Base-by-base conservation (phyloP, 30 jellyfish, hydroid and myxozoan genomes). In the Phacellophora camtschatica region DNA sequence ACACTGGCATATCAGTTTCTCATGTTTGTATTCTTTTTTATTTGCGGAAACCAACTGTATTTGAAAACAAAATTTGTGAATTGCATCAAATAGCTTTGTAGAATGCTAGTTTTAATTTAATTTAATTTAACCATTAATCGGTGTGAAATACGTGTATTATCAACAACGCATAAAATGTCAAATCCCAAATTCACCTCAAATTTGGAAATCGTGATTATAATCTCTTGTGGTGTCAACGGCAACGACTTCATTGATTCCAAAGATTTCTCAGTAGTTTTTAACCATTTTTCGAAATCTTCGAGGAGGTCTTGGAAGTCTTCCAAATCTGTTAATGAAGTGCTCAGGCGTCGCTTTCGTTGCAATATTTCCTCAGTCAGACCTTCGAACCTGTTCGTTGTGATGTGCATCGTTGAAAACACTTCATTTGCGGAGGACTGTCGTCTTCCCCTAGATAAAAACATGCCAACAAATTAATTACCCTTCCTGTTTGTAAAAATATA, bases 261-360 rank as follows among this genome's bases (percentile, higher is more conserved):
- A 34, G 50, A 50, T 72, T 84, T 91, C 72, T 91, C 98, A 0
- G 92, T 51, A 22, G 92, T 34, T 32, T 67, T 79, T 74, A 91
- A 51, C 98, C 98, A 91, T 66, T 84, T 91, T 22, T 91, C 98
- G 49, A 91, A 91, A 5, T 84, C 51, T n/a, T 81, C 88, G 13
- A 51, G 20, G 15, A 88, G 54, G 13, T 91, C 96, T 54, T 85
- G 92, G 81, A 58, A 84, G 28, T 90, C 82, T 36, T 71, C 89
- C 24, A 79, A 71, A 15, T 80, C 87, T 24, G 95, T 45, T 0
- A 91, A 61, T 15, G 71, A 28, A 5, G 86, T 51, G 20, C 66
- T 81, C 71, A 91, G 36, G 28, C 59, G 49, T 28, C 76, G 63
- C 50, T 82, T 54, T 16, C 96, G 86, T 15, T 33, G 62, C 30